Percentiles rank a stretch among this genome's conserved stretches.
Evolutionary conservation across 2,888 invertebrate genomes (phyloP).

Genomic region (Pseudanteris insignis): DNA sequence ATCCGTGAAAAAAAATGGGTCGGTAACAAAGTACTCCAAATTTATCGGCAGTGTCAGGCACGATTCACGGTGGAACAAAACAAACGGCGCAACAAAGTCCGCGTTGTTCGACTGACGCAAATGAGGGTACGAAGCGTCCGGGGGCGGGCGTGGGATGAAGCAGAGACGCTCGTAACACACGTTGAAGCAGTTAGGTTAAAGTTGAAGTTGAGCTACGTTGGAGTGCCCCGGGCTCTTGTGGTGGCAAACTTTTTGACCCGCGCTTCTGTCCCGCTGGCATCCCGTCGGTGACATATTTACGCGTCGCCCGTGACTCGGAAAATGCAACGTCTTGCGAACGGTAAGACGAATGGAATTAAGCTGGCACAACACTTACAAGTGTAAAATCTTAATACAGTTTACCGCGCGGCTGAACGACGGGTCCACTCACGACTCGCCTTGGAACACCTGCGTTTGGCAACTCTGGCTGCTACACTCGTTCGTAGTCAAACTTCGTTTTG

Average conservation of each 20-base stretch:
- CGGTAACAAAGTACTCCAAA: no score
- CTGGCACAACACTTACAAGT: conserved; percentile 34
- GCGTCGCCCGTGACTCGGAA: conserved; percentile 41
- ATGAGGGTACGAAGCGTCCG: not conserved
- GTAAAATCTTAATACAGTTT: conserved; percentile 27
- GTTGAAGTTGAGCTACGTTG: conserved; percentile 32
- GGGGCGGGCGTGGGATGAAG: not conserved
- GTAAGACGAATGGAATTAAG: conserved; percentile 44
- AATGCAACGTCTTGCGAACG: conserved; percentile 32
- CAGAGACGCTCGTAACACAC: conserved; percentile 25
- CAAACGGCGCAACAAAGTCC: conserved; percentile 6
- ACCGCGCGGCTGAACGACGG: conserved; percentile 9
- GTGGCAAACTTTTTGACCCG: conserved; percentile 17
- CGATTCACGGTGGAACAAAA: no score
- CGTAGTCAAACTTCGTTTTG: no score
- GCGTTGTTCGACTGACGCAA: not conserved
- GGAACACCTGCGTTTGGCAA: conserved; percentile 36
- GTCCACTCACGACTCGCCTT: conserved; percentile 15
- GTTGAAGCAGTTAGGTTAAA: conserved; percentile 36
- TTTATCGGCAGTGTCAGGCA: not conserved
- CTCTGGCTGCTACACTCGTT: no score
- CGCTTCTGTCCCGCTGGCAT: not conserved
- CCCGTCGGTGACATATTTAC: conserved; percentile 34
- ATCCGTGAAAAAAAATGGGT: not conserved
- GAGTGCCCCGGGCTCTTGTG: conserved; percentile 18